These are phyloP conservation scores for Varecia variegata DNA, from an alignment of 2,797 vertebrate genomes.

Conservation along the genomic window DNA sequence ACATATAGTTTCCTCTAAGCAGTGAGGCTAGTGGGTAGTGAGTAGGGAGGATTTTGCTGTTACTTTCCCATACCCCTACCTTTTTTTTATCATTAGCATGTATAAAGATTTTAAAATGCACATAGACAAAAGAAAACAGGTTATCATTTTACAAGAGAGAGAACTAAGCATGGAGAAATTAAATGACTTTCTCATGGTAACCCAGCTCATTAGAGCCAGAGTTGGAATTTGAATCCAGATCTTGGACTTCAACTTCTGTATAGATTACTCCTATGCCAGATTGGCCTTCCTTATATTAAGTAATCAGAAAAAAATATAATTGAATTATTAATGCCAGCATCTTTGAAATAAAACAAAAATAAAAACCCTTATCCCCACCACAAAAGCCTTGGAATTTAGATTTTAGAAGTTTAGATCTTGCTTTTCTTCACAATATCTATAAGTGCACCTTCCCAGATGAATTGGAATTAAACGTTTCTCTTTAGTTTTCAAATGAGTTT, in stretches of 20 bases:
- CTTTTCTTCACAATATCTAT: background rate
- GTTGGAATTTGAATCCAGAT: background rate
- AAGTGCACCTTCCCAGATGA: background rate
- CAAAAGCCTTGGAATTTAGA: background rate
- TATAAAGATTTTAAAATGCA: background rate
- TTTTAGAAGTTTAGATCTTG: background rate
- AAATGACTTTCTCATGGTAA: background rate
- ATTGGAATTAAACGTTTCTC: background rate
- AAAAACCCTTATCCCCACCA: background rate
- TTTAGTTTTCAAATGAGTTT: conserved; percentile 19
- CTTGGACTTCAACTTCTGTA: background rate
- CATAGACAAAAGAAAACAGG: background rate
- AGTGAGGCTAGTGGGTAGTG: background rate
- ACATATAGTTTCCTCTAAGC: background rate
- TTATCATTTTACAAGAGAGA: background rate
- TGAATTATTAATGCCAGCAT: background rate
- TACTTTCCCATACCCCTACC: background rate
- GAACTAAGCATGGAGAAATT: background rate
- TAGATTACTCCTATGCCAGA: background rate
- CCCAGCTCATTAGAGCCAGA: background rate
- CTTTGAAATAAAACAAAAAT: background rate
- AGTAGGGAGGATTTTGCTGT: background rate
- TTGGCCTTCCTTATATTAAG: background rate
- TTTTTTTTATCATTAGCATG: background rate
- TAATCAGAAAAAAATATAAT: background rate